phyloP scores from a whole-genome alignment of 2,888 invertebrate genomes.

The Dichetophora obliterata region DNA sequence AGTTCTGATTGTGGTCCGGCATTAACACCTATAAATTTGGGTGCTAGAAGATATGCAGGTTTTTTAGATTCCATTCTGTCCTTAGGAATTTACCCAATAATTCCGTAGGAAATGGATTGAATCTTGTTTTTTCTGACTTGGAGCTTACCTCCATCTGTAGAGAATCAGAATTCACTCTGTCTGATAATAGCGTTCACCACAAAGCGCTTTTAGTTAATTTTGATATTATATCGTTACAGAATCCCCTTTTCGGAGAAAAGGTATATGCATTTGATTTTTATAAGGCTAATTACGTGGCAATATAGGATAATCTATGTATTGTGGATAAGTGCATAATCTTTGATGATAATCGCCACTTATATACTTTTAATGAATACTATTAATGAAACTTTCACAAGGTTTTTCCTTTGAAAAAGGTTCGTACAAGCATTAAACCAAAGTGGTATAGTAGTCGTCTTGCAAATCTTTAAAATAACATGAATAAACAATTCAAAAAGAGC shows the following conservation, averaged over 20 bases:
- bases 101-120: background rate
- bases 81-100: background rate
- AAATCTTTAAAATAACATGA: no score
- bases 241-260: background rate
- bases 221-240: background rate
- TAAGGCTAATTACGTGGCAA: no score
- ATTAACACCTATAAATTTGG: background rate
- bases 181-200: background rate
- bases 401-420: background rate
- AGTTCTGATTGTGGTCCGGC: background rate
- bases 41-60: background rate
- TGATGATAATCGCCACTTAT: background rate
- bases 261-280: no score
- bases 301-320: no score
- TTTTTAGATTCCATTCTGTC: background rate
- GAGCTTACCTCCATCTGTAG: background rate
- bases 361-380: background rate
- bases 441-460: no score
- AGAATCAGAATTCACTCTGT: background rate
- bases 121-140: no score
- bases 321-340: background rate
- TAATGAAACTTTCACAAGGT: background rate
- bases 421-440: no score
- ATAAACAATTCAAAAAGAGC: no score
- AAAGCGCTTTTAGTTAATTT: background rate